Evolutionary conservation across 1,140 invertebrate genomes (phyloP).

Genomic region (Trissolcus basalis): DNA sequence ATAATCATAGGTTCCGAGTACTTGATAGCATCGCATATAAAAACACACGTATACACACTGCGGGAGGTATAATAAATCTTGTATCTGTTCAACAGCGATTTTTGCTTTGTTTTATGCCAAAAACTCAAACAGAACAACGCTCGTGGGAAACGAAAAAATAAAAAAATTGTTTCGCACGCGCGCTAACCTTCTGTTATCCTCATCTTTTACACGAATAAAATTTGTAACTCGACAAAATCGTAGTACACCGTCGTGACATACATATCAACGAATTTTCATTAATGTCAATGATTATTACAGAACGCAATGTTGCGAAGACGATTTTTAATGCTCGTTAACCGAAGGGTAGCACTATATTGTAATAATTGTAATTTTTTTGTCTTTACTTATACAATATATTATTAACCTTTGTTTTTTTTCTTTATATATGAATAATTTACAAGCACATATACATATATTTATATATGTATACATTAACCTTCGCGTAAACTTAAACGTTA

Average conservation of each 20-base stretch:
- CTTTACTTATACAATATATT: constrained; percentile 60
- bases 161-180: no score
- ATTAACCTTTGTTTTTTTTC: constrained; percentile 55
- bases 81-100: constrained; percentile 10
- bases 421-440: constrained; percentile 59
- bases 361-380: constrained; percentile 36
- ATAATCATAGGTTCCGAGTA: constrained; percentile 60
- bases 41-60: constrained; percentile 69
- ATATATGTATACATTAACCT: constrained; percentile 65
- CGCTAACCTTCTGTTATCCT: no score
- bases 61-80: constrained; percentile 64
- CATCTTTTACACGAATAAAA: no score
- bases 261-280: constrained; percentile 25
- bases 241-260: no score
- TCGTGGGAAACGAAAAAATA: no score
- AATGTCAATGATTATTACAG: constrained; percentile 57
- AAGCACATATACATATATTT: constrained; percentile 62
- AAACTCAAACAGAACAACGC: no score
- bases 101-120: no score
- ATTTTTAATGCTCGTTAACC: constrained; percentile 44
- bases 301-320: constrained; percentile 56
- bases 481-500: constrained; percentile 61
- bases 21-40: constrained; percentile 66
- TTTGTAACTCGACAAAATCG: no score
- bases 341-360: constrained; percentile 52